Percentiles rank a stretch among this genome's conserved stretches.
Conservation (phyloP, 2,113 vertebrate genomes). For the Phrynocephalus versicolor region DNA sequence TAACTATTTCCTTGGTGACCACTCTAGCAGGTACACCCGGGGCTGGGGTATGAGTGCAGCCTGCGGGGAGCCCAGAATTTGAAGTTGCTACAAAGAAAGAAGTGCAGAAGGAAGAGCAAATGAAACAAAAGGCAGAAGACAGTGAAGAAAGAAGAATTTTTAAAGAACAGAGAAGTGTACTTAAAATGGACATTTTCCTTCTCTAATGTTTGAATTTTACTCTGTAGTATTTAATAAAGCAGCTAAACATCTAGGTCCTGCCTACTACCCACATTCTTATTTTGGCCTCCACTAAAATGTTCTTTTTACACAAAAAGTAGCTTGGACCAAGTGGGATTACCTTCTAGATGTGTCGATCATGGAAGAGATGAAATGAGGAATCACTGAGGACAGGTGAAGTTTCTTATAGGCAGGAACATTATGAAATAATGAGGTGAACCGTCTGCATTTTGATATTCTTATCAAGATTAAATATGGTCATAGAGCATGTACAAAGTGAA, state of each 20-base stretch:
- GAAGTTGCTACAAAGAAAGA: conserved; percentile 35
- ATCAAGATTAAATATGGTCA: not conserved
- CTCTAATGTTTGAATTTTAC: conserved; percentile 10
- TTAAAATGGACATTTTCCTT: conserved; percentile 27
- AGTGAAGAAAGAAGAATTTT: conserved; percentile 34
- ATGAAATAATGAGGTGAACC: not conserved
- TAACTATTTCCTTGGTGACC: conserved; percentile 39
- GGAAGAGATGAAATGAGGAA: not conserved
- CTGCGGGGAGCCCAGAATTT: conserved; percentile 24
- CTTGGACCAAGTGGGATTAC: not conserved
- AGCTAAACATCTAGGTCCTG: not conserved
- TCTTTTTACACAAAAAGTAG: not conserved
- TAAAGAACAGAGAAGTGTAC: conserved; percentile 23
- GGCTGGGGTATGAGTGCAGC: conserved; percentile 28
- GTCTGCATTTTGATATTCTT: not conserved
- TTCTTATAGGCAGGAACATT: not conserved
- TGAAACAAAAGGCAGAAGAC: conserved; percentile 23
- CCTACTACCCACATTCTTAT: not conserved
- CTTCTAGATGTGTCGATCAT: not conserved
- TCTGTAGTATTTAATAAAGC: conserved; percentile 25
- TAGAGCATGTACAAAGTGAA: not conserved
- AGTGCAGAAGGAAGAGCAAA: conserved; percentile 30
- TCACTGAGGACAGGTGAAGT: not conserved
- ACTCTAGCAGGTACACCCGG: conserved; percentile 36
- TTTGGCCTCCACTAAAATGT: conserved; percentile 13